A percentile compares a stretch with the other conserved stretches of the same genome.
These are phyloP conservation scores for Agrotis ipsilon DNA, from an alignment of 2,888 invertebrate genomes.

Conservation along the genomic window DNA sequence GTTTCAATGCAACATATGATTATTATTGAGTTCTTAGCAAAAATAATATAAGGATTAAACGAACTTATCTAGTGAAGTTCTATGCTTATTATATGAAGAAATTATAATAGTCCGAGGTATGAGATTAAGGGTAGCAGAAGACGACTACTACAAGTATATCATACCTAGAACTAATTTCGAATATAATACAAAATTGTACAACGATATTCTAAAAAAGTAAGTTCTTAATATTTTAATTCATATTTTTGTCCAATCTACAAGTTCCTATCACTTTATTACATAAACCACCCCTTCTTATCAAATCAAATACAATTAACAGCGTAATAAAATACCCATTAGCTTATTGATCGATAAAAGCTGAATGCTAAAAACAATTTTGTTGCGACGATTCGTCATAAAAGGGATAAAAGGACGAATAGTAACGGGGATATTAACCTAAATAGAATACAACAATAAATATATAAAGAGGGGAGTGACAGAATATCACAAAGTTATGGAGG, in stretches of 20 bases:
- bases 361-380: slow-evolving; percentile 49
- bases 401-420: slow-evolving; percentile 56
- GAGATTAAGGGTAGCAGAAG: too few relatives aligned
- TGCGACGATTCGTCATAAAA: slow-evolving; percentile 49
- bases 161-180: too few relatives aligned
- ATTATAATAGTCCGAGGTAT: too few relatives aligned
- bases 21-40: too few relatives aligned
- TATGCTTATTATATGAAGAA: too few relatives aligned
- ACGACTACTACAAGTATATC: too few relatives aligned
- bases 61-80: too few relatives aligned
- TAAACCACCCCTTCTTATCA: slow-evolving; percentile 37
- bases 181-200: too few relatives aligned
- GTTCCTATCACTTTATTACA: not conserved
- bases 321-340: slow-evolving; percentile 63
- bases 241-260: not conserved
- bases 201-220: too few relatives aligned
- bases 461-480: slow-evolving; percentile 19
- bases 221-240: not conserved
- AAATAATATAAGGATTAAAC: too few relatives aligned
- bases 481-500: slow-evolving; percentile 19
- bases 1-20: too few relatives aligned
- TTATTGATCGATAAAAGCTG: slow-evolving; percentile 46
- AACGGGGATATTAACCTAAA: slow-evolving; percentile 63
- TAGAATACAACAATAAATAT: slow-evolving; percentile 32
- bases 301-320: slow-evolving; percentile 56